Conservation (phyloP, 2,888 invertebrate genomes). For the Oscheius onirici region DNA sequence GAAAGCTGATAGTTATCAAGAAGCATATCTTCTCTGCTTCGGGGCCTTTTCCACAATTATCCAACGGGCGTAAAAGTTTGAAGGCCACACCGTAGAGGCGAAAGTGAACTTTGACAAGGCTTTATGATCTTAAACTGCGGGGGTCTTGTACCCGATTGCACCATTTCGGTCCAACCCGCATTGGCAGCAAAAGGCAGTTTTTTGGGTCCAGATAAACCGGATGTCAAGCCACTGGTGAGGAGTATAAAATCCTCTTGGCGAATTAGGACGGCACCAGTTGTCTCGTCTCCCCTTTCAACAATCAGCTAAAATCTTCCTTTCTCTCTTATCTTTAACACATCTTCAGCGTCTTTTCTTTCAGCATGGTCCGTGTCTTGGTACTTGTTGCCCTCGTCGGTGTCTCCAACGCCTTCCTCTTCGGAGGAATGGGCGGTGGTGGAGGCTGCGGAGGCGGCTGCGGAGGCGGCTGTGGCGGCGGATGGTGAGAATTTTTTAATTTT, state of each 20-base stretch:
- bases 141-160: conserved; percentile 17
- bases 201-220: conserved; percentile 19
- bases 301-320: not conserved
- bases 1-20: no score
- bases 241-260: conserved; percentile 20
- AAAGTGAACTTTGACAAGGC: conserved; percentile 14
- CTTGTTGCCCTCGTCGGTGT: conserved; percentile 11
- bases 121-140: conserved; percentile 17
- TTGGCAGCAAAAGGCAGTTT: conserved; percentile 24
- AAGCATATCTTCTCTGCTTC: no score
- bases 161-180: conserved; percentile 24
- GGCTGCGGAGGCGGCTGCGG: conserved; percentile 8
- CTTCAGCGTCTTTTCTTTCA: not conserved
- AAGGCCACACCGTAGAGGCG: not conserved
- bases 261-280: not conserved
- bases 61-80: not conserved
- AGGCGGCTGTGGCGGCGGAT: conserved; percentile 12
- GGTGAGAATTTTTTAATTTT: not conserved
- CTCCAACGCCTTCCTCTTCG: conserved; percentile 13
- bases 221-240: conserved; percentile 17
- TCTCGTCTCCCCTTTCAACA: not conserved
- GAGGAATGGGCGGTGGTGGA: not conserved
- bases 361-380: conserved; percentile 9
- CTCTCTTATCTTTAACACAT: not conserved
- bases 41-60: no score